Conservation (phyloP, 2,797 vertebrate genomes). For the Onychomys arenicola region DNA sequence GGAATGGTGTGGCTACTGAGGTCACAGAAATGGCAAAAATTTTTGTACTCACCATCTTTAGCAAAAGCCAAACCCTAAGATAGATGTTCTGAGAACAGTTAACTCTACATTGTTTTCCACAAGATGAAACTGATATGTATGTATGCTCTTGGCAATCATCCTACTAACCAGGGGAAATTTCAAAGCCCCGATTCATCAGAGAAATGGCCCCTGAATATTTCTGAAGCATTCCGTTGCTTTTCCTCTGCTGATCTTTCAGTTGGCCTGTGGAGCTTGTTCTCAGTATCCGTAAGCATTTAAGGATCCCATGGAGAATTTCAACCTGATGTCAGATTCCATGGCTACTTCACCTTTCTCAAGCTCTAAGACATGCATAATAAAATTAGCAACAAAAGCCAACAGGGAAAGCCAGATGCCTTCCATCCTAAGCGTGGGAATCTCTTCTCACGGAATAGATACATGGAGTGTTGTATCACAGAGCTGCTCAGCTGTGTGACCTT, state of each 20-base stretch:
- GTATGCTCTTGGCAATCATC: background rate
- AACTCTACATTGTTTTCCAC: background rate
- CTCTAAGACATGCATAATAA: background rate
- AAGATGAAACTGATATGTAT: background rate
- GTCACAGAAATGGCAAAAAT: background rate
- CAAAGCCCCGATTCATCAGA: background rate
- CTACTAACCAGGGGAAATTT: slow-evolving; percentile 20
- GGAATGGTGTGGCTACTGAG: background rate
- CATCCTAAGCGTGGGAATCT: background rate
- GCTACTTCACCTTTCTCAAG: background rate
- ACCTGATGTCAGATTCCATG: background rate
- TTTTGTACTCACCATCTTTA: background rate
- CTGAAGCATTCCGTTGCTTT: background rate
- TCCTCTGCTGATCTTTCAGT: background rate
- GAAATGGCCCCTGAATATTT: background rate
- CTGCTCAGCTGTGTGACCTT: background rate
- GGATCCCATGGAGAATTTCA: background rate
- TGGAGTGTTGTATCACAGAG: background rate
- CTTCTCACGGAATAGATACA: background rate
- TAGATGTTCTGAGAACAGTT: background rate
- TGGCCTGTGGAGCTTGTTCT: background rate
- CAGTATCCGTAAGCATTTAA: background rate
- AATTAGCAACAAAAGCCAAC: background rate
- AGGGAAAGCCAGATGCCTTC: background rate
- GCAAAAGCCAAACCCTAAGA: background rate